phyloP scores from a whole-genome alignment of 2,113 vertebrate genomes.

The Carollia perspicillata region DNA sequence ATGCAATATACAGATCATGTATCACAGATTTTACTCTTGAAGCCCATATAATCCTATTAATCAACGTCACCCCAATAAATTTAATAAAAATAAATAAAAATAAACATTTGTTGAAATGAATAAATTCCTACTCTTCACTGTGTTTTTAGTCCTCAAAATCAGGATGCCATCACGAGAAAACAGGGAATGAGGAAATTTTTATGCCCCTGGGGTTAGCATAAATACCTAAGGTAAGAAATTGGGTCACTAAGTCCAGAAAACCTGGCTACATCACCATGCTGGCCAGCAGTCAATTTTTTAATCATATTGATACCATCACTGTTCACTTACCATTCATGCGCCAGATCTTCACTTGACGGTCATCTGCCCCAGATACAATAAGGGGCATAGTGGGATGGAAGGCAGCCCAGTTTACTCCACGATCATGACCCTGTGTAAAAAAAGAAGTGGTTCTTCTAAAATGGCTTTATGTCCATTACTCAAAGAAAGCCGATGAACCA shows the following conservation, averaged over 20 bases:
- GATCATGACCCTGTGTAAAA: conserved; percentile 89
- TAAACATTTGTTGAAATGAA: not conserved
- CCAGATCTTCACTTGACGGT: conserved; percentile 98
- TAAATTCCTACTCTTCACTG: not conserved
- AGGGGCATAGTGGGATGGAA: conserved; percentile 98
- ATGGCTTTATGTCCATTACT: not conserved
- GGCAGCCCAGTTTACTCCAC: conserved; percentile 97
- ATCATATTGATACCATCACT: not conserved
- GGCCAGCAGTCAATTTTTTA: not conserved
- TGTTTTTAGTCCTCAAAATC: not conserved
- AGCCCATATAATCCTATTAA: not conserved
- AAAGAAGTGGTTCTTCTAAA: not conserved
- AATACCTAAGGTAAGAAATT: not conserved
- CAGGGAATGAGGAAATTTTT: not conserved
- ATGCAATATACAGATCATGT: not conserved
- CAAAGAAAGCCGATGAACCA: not conserved
- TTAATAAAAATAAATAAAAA: not conserved
- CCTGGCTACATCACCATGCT: not conserved
- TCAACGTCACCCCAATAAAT: not conserved
- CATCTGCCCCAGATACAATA: conserved; percentile 96
- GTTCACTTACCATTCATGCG: conserved; percentile 92
- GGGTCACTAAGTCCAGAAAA: not conserved
- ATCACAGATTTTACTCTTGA: not conserved
- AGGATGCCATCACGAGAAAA: not conserved
- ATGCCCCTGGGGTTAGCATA: not conserved